Percentiles rank a stretch among this genome's conserved stretches.
These are phyloP conservation scores for Tiliqua scincoides DNA, from an alignment of 2,113 vertebrate genomes.

Conservation along the genomic window DNA sequence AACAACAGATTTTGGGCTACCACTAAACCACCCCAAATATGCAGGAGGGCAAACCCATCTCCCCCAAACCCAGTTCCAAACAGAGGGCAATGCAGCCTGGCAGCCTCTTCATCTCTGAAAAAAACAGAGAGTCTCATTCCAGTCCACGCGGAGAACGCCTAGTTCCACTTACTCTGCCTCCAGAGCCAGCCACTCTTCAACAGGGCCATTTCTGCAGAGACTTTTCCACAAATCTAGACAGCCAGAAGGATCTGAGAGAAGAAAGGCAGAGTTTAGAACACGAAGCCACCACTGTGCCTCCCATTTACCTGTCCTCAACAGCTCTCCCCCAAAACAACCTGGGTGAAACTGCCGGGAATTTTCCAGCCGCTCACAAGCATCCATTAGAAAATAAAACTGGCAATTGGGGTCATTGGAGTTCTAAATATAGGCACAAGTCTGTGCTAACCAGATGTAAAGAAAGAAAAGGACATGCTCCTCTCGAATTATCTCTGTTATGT, in stretches of 20 bases:
- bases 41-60: rapidly evolving
- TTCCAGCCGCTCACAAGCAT: not conserved
- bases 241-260: not conserved
- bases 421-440: slow-evolving; percentile 23
- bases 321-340: not conserved
- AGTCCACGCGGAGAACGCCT: not conserved
- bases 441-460: not conserved
- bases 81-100: not conserved
- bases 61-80: rapidly evolving
- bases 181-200: slow-evolving; percentile 95
- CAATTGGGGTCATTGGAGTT: rapidly evolving
- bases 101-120: not conserved
- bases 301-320: not conserved
- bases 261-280: rapidly evolving
- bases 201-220: slow-evolving; percentile 81
- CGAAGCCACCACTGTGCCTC: not conserved
- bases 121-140: not conserved
- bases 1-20: too few species aligned
- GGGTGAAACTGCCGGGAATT: not conserved
- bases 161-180: slow-evolving; percentile 90
- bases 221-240: not conserved
- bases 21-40: not conserved
- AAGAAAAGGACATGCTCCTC: not conserved
- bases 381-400: not conserved
- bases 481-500: not conserved